phyloP scores from a whole-genome alignment of 2,113 vertebrate species.

The Ailuropoda melanoleuca region DNA sequence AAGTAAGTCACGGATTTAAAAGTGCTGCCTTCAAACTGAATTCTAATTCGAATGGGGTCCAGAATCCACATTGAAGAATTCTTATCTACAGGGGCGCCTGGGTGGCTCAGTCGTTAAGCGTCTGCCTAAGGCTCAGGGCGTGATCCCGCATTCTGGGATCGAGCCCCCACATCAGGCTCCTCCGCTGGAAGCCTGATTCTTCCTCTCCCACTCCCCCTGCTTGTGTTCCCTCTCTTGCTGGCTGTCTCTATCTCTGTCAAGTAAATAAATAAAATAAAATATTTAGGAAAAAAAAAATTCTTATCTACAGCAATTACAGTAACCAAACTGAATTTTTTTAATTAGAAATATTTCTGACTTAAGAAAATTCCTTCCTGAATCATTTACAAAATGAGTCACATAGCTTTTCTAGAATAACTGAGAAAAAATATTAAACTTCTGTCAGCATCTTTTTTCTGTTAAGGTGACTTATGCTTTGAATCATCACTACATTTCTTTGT shows the following conservation, averaged over 20 bases:
- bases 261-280: too few relatives aligned
- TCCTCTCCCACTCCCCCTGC: too few relatives aligned
- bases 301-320: conserved; percentile 7
- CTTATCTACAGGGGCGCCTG: background rate
- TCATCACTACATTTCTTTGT: background rate
- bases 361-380: conserved; percentile 6
- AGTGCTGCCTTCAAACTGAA: background rate
- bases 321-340: background rate
- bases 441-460: background rate
- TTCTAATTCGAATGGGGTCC: background rate
- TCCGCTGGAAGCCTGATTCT: too few relatives aligned
- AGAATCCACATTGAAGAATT: background rate
- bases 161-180: too few relatives aligned
- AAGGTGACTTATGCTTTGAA: background rate
- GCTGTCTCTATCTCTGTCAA: too few relatives aligned
- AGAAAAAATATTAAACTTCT: background rate
- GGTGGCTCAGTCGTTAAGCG: too few relatives aligned
- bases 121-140: too few relatives aligned
- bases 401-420: background rate
- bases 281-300: background rate
- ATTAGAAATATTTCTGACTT: background rate
- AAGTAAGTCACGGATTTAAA: background rate
- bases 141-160: too few relatives aligned
- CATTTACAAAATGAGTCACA: conserved; percentile 20
- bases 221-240: too few relatives aligned